Conservation (phyloP, 2,888 invertebrate species). For the Ectobius pallidus region DNA sequence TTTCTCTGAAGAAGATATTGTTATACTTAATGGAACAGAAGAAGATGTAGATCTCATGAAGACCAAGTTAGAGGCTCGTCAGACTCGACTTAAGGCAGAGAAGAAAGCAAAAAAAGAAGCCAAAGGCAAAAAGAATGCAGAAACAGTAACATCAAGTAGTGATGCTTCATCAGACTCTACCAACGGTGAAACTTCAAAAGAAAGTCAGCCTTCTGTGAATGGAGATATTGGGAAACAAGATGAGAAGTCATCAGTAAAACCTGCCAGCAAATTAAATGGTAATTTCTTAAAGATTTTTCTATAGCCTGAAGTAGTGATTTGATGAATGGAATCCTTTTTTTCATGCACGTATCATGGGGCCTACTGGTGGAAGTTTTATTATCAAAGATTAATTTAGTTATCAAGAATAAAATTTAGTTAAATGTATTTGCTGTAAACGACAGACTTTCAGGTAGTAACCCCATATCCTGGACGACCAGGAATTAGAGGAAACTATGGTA, state of each 20-base stretch:
- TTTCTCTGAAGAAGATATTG: conserved; percentile 77
- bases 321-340: too few species aligned
- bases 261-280: conserved; percentile 15
- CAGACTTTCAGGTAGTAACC: too few species aligned
- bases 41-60: conserved; percentile 74
- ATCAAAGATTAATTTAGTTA: too few species aligned
- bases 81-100: conserved; percentile 69
- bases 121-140: conserved; percentile 16
- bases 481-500: too few species aligned
- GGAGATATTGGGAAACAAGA: neutral
- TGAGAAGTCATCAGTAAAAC: conserved; percentile 12
- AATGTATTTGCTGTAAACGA: too few species aligned
- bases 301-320: too few species aligned
- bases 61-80: conserved; percentile 69
- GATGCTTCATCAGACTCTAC: neutral
- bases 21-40: conserved; percentile 86
- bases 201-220: neutral
- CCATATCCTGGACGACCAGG: too few species aligned
- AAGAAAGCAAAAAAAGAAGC: conserved; percentile 64
- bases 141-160: neutral
- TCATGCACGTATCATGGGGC: too few species aligned
- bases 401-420: too few species aligned
- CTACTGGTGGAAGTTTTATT: too few species aligned
- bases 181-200: neutral
- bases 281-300: too few species aligned